Evolutionary conservation across 64 coral and sea anemone genomes (phyloP).

Genomic region (Stichodactyla mertensii): DNA sequence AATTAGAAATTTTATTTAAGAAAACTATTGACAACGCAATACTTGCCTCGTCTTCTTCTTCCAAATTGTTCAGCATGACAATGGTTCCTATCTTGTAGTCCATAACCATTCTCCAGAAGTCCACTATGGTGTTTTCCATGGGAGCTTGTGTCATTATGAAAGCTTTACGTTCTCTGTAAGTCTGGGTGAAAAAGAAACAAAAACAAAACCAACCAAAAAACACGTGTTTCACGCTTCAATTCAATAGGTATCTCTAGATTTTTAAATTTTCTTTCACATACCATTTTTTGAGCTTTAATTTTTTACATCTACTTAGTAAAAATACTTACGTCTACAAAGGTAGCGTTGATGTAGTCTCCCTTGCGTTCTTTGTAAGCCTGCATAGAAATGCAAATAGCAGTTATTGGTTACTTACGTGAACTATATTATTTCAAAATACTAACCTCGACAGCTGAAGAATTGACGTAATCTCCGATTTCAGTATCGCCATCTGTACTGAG

Average conservation of each 20-base stretch:
- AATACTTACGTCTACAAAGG: conserved; percentile 57
- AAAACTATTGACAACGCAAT: too few relatives aligned
- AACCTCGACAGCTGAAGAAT: neutral
- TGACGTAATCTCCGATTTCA: neutral
- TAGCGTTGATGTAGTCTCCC: conserved; percentile 44
- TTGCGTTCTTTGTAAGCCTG: neutral
- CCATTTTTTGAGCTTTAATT: too few relatives aligned
- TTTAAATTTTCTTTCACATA: too few relatives aligned
- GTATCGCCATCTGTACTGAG: neutral
- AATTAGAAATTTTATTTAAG: too few relatives aligned
- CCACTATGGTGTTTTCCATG: conserved; percentile 34
- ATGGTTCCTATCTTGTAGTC: conserved; percentile 48
- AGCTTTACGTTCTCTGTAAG: conserved; percentile 33
- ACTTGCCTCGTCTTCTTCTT: conserved; percentile 38
- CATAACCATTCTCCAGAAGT: conserved; percentile 62
- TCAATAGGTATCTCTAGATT: too few relatives aligned
- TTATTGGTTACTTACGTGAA: neutral
- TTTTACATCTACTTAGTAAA: neutral
- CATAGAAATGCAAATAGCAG: neutral
- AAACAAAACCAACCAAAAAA: neutral
- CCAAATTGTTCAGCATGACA: conserved; percentile 56
- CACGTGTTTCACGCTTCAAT: too few relatives aligned
- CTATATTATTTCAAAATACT: neutral
- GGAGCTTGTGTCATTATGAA: conserved; percentile 70
- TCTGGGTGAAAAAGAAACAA: neutral